Percentiles rank a stretch among this genome's conserved stretches.
phyloP scores from a whole-genome alignment of 2,797 vertebrate species.

The Danio choprae region DNA sequence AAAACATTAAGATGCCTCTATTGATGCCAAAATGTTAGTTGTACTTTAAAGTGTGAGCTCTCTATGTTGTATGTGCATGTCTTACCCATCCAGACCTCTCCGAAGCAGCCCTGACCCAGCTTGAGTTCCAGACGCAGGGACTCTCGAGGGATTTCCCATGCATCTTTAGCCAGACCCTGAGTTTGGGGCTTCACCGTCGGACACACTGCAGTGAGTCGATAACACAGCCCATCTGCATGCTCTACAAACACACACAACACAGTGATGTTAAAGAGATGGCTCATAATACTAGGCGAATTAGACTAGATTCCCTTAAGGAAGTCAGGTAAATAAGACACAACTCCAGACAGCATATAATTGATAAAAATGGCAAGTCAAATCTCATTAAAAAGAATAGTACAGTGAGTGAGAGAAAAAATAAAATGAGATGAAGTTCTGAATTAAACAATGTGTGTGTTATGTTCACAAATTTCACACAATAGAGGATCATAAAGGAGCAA shows the following conservation, averaged over 20 bases:
- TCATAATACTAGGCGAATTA: not conserved
- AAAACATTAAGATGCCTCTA: too few relatives aligned
- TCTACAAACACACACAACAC: slow-evolving; percentile 73
- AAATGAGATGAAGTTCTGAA: not conserved
- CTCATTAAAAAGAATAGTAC: not conserved
- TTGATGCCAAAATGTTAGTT: not conserved
- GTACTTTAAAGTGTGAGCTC: not conserved
- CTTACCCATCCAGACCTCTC: slow-evolving; percentile 99
- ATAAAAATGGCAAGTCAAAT: not conserved
- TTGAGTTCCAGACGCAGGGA: slow-evolving; percentile 94
- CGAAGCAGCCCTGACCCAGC: slow-evolving; percentile 97
- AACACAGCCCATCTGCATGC: slow-evolving; percentile 94
- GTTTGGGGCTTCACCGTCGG: slow-evolving; percentile 98
- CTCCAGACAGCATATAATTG: slow-evolving; percentile 1
- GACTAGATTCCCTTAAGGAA: not conserved
- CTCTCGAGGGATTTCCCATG: slow-evolving; percentile 97
- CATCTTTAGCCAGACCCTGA: slow-evolving; percentile 95
- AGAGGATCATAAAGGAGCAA: not conserved
- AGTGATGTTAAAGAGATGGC: not conserved
- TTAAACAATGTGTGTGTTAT: not conserved
- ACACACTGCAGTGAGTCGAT: slow-evolving; percentile 93
- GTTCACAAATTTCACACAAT: not conserved
- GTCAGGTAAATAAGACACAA: not conserved
- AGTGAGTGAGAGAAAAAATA: not conserved
- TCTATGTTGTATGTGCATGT: not conserved